Evolutionary conservation across 2,888 invertebrate species (phyloP), one percentile per base, ranked within the genome.

Genomic region (Neoitamus cyanurus): DNA sequence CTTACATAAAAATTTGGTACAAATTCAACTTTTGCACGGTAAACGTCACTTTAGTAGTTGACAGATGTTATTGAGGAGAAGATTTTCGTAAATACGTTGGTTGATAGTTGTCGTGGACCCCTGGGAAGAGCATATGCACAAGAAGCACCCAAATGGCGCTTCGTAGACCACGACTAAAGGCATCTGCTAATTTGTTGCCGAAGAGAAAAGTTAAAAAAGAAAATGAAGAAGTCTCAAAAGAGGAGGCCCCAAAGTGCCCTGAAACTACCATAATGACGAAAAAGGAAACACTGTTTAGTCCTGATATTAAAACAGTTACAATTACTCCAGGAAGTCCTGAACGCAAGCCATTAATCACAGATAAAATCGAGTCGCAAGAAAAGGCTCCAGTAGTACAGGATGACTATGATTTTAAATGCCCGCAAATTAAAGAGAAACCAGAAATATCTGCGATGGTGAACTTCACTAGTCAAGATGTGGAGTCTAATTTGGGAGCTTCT

Each of bases 81-180:
- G 9, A 25, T 15, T 25, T n/a, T n/a, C n/a, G 58, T 25, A 58
- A 58, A 58, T 58, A 58, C 9, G 9, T 5, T 7, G 15, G 6
- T 20, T 20, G 7, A 1, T 42, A 15, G 15, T 7, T 7, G 20
- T 9, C 20, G 1, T 25, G 1, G 20, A 3, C 20, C 20, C 9
- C 15, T 7, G 6, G 20, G 7, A 1, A 1, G 9, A 9, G 9
- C 0, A 3, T 20, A 5, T 6, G 20, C 15, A 25, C 9, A 58
- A 25, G 0, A 58, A 58, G n/a, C 25, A 0, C 15, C 6, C 9
- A 46, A 83, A 94, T 94, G 94, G 93, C 94, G 84, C 93, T 93
- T 73, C 92, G 95, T 91, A 91, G 95, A 88, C 94, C 94, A 78
- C 93, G 96, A 90, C 95, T 96, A 88, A 96, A 95, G 92, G 95